Evolutionary conservation across 2,113 vertebrate species (phyloP).

Genomic region (Tricholaema leucomelas): DNA sequence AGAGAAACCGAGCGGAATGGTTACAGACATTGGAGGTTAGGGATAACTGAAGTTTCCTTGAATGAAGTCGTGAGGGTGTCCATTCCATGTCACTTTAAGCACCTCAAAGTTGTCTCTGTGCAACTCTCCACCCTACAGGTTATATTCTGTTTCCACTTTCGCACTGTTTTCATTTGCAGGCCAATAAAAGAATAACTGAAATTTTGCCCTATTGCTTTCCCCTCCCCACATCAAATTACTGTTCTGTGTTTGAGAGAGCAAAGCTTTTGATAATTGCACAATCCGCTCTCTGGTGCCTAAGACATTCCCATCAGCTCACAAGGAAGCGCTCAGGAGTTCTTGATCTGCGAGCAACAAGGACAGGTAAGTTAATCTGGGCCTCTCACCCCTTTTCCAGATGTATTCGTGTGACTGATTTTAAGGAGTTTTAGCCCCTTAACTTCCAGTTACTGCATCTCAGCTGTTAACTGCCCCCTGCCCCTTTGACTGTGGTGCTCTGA

Average conservation of each 20-base stretch:
- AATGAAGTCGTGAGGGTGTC: background rate
- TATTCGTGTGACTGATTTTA: background rate
- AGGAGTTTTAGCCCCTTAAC: background rate
- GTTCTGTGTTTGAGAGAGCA: background rate
- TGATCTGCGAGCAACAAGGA: background rate
- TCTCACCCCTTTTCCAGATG: background rate
- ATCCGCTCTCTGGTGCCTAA: background rate
- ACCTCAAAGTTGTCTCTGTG: background rate
- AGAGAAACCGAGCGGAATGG: background rate
- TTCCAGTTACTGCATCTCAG: conserved; percentile 24
- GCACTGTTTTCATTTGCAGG: background rate
- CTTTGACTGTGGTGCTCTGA: background rate
- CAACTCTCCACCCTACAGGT: background rate
- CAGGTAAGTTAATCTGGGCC: background rate
- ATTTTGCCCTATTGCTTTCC: background rate
- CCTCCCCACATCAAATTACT: background rate
- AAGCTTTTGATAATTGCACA: background rate
- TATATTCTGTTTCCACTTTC: background rate
- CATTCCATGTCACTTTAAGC: background rate
- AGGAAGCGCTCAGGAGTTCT: background rate
- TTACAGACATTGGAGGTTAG: background rate
- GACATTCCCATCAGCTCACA: background rate
- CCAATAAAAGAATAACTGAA: background rate
- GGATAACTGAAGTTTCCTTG: background rate
- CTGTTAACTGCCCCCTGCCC: conserved; percentile 3